A percentile compares a stretch with the other conserved stretches of the same genome.
These are phyloP conservation scores for Caenorhabditis angaria DNA, from an alignment of 2,888 invertebrate genomes.

Conservation along the genomic window DNA sequence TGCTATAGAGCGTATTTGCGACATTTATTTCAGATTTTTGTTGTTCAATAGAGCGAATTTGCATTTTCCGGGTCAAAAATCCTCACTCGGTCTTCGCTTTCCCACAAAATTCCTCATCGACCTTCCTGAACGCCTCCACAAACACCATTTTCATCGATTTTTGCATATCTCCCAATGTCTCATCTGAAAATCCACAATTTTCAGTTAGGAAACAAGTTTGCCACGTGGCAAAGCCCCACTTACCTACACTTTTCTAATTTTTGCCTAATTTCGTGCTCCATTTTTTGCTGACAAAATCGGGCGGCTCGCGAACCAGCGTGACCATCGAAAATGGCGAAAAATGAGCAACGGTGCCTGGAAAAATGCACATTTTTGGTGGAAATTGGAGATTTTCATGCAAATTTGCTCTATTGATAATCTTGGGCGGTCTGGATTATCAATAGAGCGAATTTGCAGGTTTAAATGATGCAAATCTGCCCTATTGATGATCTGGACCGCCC, in stretches of 20 bases:
- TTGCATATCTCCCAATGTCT: constrained; percentile 65
- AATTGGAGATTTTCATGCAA: background rate
- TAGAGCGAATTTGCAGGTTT: no score
- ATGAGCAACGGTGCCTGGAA: constrained; percentile 67
- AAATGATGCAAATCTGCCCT: no score
- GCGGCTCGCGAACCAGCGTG: constrained; percentile 75
- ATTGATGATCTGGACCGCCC: no score
- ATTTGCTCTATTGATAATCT: background rate
- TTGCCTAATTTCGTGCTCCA: constrained; percentile 72
- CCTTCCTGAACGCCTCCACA: constrained; percentile 74
- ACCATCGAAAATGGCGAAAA: constrained; percentile 76
- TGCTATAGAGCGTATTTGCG: no score
- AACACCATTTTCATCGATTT: constrained; percentile 74
- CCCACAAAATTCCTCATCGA: constrained; percentile 75
- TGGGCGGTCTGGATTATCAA: no score
- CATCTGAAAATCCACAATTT: constrained; percentile 29
- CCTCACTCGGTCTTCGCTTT: constrained; percentile 74
- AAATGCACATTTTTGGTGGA: background rate
- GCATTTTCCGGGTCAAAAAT: background rate
- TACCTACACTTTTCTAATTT: constrained; percentile 70
- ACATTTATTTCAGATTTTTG: no score
- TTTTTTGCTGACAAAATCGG: constrained; percentile 72
- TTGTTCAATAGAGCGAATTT: no score
- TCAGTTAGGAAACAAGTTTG: no score
- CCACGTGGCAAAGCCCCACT: background rate